phyloP scores from a whole-genome alignment of 2,113 vertebrate species.

The Aramus guarauna region DNA sequence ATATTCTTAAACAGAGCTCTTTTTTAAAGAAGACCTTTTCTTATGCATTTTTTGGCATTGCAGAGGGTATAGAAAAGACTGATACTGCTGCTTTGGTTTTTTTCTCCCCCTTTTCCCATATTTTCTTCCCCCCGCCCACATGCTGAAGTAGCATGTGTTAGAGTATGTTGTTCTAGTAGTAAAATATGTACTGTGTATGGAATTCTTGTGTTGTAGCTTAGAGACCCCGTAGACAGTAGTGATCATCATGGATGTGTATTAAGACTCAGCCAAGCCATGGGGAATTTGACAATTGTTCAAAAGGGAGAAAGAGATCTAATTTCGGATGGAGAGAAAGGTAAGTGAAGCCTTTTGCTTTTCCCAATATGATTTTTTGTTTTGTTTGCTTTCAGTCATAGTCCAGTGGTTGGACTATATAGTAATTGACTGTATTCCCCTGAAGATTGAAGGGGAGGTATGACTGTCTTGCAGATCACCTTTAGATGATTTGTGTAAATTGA shows the following conservation, averaged over 20 bases:
- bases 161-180: not conserved
- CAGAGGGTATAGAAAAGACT: not conserved
- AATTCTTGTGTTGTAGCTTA: slow-evolving; percentile 77
- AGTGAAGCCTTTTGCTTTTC: slow-evolving; percentile 42
- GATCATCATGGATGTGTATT: slow-evolving; percentile 79
- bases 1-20: not conserved
- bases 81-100: not conserved
- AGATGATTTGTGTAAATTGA: not conserved
- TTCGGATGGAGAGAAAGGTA: slow-evolving; percentile 89
- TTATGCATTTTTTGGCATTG: not conserved
- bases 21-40: not conserved
- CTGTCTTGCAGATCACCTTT: not conserved
- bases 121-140: no score
- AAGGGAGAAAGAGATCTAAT: slow-evolving; percentile 93
- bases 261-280: slow-evolving; percentile 90
- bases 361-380: not conserved
- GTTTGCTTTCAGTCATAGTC: not conserved
- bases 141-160: not conserved
- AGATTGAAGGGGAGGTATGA: not conserved
- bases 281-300: slow-evolving; percentile 90
- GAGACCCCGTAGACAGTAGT: slow-evolving; percentile 78
- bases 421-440: not conserved
- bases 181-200: slow-evolving; percentile 21
- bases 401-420: not conserved
- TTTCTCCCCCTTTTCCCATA: no score